A percentile compares a stretch with the other conserved stretches of the same genome.
Evolutionary conservation across 2,797 vertebrate species (phyloP).

Genomic region (Otolemur crassicaudatus): DNA sequence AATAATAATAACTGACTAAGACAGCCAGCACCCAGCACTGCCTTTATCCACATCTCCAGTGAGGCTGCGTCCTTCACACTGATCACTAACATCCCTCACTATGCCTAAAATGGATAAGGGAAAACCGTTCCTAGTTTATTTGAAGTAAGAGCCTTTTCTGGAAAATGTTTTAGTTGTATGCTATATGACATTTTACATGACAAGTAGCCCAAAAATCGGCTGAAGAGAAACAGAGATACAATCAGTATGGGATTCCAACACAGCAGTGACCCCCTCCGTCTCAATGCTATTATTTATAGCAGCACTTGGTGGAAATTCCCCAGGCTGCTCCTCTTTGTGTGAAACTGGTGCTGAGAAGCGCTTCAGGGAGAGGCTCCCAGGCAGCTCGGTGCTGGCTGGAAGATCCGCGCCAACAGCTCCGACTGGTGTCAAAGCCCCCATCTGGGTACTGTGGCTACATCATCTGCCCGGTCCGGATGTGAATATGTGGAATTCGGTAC

Average conservation of each 20-base stretch:
- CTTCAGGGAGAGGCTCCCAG: neutral
- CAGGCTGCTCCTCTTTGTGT: neutral
- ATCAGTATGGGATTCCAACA: neutral
- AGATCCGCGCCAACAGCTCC: neutral
- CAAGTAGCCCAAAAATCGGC: neutral
- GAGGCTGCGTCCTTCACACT: neutral
- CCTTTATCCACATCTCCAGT: neutral
- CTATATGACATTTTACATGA: slow-evolving; percentile 49
- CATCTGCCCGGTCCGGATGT: neutral
- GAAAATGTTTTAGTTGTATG: neutral
- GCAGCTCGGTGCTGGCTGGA: neutral
- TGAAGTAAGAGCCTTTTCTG: neutral
- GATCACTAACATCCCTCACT: neutral
- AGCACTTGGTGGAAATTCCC: slow-evolving; percentile 3
- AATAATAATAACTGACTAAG: neutral
- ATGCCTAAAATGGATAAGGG: neutral
- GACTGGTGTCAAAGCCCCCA: slow-evolving; percentile 30
- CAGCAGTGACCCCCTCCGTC: neutral
- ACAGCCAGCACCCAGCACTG: neutral
- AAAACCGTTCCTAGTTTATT: neutral
- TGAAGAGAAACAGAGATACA: neutral
- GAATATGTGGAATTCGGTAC: neutral
- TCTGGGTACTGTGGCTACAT: neutral
- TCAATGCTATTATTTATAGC: slow-evolving; percentile 1
- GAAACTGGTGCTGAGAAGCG: slow-evolving; percentile 44